Evolutionary conservation across 1,140 invertebrate species (phyloP), one percentile per base, ranked within the genome.

Genomic region (Riptortus pedestris): DNA sequence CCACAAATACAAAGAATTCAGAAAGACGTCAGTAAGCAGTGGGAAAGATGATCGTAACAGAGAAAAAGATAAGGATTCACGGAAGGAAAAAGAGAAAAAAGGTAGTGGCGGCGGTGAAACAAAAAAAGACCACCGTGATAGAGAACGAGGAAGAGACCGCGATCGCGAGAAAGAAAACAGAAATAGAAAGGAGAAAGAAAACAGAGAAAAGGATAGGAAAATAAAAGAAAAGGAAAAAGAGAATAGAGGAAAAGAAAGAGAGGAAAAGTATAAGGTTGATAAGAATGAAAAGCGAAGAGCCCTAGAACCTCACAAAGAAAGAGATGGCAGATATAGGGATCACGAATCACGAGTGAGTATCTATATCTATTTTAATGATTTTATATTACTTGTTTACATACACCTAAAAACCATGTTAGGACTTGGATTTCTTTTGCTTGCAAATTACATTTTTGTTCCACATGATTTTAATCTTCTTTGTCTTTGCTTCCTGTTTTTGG

Each of bases 1-100:
- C 7, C 3, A 22, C 18, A 18, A 29, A n/a, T 18, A n/a, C 9
- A 52, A 52, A 20, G n/a, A 52, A 20, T 5, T 5, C 9, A 52
- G 18, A 52, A 52, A n/a, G 18, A 9, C n/a, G 18, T 5, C n/a
- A 9, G 62, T 75, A 69, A 4, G 77, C 58, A 62, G 24, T 31
- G 18, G 60, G 18, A 3, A 45, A 26, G 43, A 62, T 38, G 31
- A 14, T 38, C 31, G 31, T 38, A 14, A 38, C 5, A 38, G 26
- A 57, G 27, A 22, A 27, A 24, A 38, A 14, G 31, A 38, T 38
- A 38, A 38, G 14, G 31, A 31, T 29, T 57, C 26, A 66, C 48
- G 61, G n/a, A 60, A 55, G n/a, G 58, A 67, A 26, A 27, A 27
- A 64, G 48, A 63, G 38, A 58, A 63, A 60, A 20, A 65, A 48